Base-by-base conservation (phyloP, 2,113 vertebrate species). In the Carassius carassius region DNA sequence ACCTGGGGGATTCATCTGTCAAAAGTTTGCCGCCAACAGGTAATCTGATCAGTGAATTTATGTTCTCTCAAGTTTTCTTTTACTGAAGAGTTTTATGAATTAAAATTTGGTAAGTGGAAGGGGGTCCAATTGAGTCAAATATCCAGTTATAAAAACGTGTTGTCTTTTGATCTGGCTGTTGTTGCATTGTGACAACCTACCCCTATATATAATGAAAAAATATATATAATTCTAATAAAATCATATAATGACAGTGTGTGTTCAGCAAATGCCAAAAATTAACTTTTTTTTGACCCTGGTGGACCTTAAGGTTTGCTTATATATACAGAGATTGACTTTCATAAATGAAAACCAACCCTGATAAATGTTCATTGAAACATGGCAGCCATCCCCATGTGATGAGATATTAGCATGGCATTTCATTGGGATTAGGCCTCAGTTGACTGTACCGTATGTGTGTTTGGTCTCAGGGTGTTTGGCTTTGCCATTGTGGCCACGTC, bases 401-500 rank as follows among this genome's bases (percentile, higher is more conserved):
- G 19, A 60, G 29, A 32, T 60, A 14, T 78, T 23, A 8, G 4
- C 3, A 8, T 58, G 35, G 16, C 41, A 5, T 44, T 23, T 60
- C 2, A 23, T 63, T 47, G 14, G 23, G 49, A 11, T 51, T 21
- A 58, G 32, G 17, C 5, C 54, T 60, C 10, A 37, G 29, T n/a
- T 35, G 51, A 60, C 14, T 78, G 16, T 29, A 2, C 3, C 17
- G 1, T 2, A 2, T 78, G 12, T 83, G 47, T 86, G 14, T 88
- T 91, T 89, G 77, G 14, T 69, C 17, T n/a, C 87, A 97, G 97
- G 91, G 97, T 97, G 85, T 98, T 98, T 89, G 97, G 97, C 87
- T 97, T 97, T 86, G 97, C 97, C 10, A 98, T 98, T 25, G 97
- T 98, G 90, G 96, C 97, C 83, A 98, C 97, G 1, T 98, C 97